These are phyloP conservation scores for Cataglyphis livida DNA, from an alignment of 2,888 invertebrate species.

Conservation along the genomic window DNA sequence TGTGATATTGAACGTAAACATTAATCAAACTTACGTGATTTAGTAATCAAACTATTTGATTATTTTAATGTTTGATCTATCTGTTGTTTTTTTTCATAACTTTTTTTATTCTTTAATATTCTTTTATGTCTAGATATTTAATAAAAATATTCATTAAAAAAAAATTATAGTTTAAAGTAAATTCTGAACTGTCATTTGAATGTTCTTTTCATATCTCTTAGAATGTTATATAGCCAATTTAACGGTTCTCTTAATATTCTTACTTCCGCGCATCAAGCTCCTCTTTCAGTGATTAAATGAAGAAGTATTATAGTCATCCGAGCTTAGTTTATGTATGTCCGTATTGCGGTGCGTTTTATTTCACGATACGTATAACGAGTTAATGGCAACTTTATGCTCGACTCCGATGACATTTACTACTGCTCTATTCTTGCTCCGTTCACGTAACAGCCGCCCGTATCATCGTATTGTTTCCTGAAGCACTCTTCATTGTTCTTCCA, in stretches of 20 bases:
- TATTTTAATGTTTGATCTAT: not conserved
- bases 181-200: not conserved
- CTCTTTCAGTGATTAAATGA: slow-evolving; percentile 46
- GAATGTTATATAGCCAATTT: slow-evolving; percentile 19
- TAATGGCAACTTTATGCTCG: slow-evolving; percentile 45
- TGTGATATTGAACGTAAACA: not conserved
- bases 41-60: not conserved
- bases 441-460: slow-evolving; percentile 51
- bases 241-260: slow-evolving; percentile 20
- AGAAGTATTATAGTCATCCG: slow-evolving; percentile 37
- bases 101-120: not conserved
- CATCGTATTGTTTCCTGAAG: slow-evolving; percentile 41
- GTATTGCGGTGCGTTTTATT: slow-evolving; percentile 43
- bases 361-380: slow-evolving; percentile 46
- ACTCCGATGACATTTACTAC: slow-evolving; percentile 60
- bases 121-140: not conserved
- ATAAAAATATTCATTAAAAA: not conserved
- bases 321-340: slow-evolving; percentile 44
- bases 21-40: not conserved
- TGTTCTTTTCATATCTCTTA: not conserved
- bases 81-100: not conserved
- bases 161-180: not conserved
- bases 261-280: slow-evolving; percentile 10
- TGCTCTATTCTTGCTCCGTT: slow-evolving; percentile 54
- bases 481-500: slow-evolving; percentile 52